Evolutionary conservation across 2,797 vertebrate species (phyloP).

Genomic region (Lepus oiostolus): DNA sequence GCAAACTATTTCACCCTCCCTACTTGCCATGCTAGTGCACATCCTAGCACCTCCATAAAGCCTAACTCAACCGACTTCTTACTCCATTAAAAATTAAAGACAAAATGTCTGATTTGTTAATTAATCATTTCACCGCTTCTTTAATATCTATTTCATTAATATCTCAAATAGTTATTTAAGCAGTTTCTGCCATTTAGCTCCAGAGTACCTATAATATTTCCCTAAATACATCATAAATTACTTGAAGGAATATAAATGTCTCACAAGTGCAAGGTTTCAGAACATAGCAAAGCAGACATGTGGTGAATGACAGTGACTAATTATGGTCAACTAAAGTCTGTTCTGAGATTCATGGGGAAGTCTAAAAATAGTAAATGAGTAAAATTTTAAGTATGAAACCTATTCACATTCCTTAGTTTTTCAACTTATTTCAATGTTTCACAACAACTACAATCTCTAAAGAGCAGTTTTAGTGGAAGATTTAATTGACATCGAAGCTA

Average conservation of each 20-base stretch:
- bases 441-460: not conserved
- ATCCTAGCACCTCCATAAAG: not conserved
- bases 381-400: not conserved
- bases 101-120: slow-evolving; percentile 35
- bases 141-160: slow-evolving; percentile 41
- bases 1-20: not conserved
- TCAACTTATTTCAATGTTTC: not conserved
- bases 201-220: slow-evolving; percentile 26
- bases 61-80: slow-evolving; percentile 9
- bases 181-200: slow-evolving; percentile 15
- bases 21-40: not conserved
- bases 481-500: not conserved
- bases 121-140: slow-evolving; percentile 40
- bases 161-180: slow-evolving; percentile 51
- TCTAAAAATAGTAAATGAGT: not conserved
- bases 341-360: slow-evolving; percentile 24
- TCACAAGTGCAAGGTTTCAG: slow-evolving; percentile 40
- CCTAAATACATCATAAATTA: not conserved
- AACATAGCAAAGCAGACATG: not conserved
- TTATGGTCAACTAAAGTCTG: not conserved
- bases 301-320: not conserved
- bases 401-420: slow-evolving; percentile 7
- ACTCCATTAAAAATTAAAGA: slow-evolving; percentile 24
- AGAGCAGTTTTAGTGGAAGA: not conserved
- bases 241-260: not conserved